Percentiles rank a stretch among this genome's conserved stretches.
Conservation (phyloP, 1,140 invertebrate genomes). For the Drosophila busckii region DNA sequence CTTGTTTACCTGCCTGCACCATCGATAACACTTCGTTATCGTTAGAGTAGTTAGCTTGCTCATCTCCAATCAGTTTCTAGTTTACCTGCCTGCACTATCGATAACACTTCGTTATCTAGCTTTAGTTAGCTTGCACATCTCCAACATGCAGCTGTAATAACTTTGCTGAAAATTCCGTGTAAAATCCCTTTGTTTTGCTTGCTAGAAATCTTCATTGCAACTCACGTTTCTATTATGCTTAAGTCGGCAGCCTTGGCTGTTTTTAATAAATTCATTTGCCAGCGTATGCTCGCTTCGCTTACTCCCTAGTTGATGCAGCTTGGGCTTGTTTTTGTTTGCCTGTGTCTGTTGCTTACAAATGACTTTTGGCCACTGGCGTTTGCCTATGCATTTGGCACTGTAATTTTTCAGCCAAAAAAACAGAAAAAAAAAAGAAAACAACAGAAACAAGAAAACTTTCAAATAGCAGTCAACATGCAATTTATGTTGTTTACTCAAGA, state of each 20-base stretch:
- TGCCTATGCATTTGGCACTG: constrained; percentile 64
- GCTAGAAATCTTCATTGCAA: too few species aligned
- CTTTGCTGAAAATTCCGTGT: too few species aligned
- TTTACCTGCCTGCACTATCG: too few species aligned
- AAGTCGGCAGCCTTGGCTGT: neutral
- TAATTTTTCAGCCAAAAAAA: constrained; percentile 61
- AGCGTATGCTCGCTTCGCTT: constrained; percentile 9
- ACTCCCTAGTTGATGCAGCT: constrained; percentile 1
- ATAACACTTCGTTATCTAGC: too few species aligned
- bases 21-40: too few species aligned
- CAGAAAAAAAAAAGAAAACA: constrained; percentile 2
- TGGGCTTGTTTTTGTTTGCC: constrained; percentile 10
- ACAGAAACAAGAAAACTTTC: constrained; percentile 47
- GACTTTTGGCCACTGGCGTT: constrained; percentile 21
- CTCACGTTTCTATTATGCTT: too few species aligned
- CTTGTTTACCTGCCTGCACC: too few species aligned
- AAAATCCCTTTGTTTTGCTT: too few species aligned
- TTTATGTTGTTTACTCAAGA: constrained; percentile 75
- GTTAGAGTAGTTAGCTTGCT: too few species aligned
- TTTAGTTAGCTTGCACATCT: too few species aligned
- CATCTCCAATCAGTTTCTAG: too few species aligned
- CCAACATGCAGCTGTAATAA: too few species aligned
- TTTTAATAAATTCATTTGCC: neutral
- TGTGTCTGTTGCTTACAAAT: constrained; percentile 30
- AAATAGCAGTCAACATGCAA: constrained; percentile 59